Evolutionary conservation across 2,888 invertebrate species (phyloP), one percentile per base, ranked within the genome.

Genomic region (Tupiocoris notatus): DNA sequence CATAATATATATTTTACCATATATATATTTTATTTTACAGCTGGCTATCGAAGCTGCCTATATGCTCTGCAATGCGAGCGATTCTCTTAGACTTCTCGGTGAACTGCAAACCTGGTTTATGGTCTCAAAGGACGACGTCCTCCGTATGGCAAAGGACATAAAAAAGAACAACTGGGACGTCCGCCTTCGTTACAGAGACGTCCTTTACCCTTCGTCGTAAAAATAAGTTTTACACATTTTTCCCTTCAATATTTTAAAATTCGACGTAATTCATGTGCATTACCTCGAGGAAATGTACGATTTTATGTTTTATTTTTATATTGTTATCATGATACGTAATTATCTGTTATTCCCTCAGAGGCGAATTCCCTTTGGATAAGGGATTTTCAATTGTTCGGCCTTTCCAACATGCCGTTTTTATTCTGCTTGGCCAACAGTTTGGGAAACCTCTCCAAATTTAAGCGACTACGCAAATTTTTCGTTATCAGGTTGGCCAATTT

Each of bases 101-200:
- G 79, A 79, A 21, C 64, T 79, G 16, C 65, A 79, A 23, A 78
- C 79, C 7, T 79, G 79, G 79, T 71, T 76, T 39, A 68, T 68
- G n/a, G 77, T 79, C 18, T 67, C 57, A 9, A 16, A 61, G 12
- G 75, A 79, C 16, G 77, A 79, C 54, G 75, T 79, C 9, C 21
- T 67, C 22, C n/a, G 74, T 56, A 68, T 79, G 77, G 76, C 70
- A 1, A 71, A 78, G 24, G 68, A 77, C 74, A 79, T 79, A 24
- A 77, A 77, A 25, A 57, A 73, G 39, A 71, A 76, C 63, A 78
- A 78, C 74, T 78, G 75, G 77, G 77, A 78, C 76, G 67, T 78
- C 12, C 75, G 77, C 67, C 57, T 78, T 7, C 64, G 76, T n/a
- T 77, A 61, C 59, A 59, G 71, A 39, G 73, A 78, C 25, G 70